Base-by-base conservation (phyloP, 2,113 vertebrate genomes). In the Oryzias javanicus region DNA sequence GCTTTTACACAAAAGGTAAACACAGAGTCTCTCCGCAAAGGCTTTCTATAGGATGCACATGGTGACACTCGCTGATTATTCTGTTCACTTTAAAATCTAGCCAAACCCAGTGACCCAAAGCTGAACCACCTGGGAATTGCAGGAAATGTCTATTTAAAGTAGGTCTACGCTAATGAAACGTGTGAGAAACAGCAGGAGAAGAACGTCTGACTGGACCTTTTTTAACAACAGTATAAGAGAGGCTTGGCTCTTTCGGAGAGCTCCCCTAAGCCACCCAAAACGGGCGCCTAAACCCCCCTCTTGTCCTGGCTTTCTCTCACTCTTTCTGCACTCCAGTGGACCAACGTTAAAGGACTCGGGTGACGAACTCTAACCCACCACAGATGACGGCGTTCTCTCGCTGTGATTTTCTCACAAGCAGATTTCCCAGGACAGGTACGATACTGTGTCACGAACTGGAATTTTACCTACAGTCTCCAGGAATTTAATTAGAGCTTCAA, bases 201-300 rank as follows among this genome's bases (percentile, higher is more conserved):
- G 16, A 44, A 44, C 74, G 70, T 74, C 67, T 61, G 62, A 79
- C 68, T 62, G 67, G 85, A 70, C 79, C 80, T 83, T 84, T 80
- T 85, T 83, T 5, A 88, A 87, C 79, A 79, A 85, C 64, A 63
- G 70, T 55, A 81, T 64, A 82, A 82, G 77, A 62, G 68, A 70
- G 68, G 74, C 55, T 81, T 89, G 86, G 88, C 89, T 22, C 22
- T 22, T 22, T 22, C 22, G 2, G 22, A 22, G 22, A 22, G 22
- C 22, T 78, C 80, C 60, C 69, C 18, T 54, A 75, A 70, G 79
- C 79, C 82, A 75, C 79, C 80, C 78, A 82, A 81, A 88, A 76
- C 86, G 78, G 81, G 76, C 76, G 63, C 72, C 76, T 68, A 12
- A 80, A 69, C 76, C 76, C 85, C 74, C 66, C 60, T 67, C 75